Evolutionary conservation across 2,113 vertebrate genomes (phyloP).

Genomic region (Typhlomys cinereus): DNA sequence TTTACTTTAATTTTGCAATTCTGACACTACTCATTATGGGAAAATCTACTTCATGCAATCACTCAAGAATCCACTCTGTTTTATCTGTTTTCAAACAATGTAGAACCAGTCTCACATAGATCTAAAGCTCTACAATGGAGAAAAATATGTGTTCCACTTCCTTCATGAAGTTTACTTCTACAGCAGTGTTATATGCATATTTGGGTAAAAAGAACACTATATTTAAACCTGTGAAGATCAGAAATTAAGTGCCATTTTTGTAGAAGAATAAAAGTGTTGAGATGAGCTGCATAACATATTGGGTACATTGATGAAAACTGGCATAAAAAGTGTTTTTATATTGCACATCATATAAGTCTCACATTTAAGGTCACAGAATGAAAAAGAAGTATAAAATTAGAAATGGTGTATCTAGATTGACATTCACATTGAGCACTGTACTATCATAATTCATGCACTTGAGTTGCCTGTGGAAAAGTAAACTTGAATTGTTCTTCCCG

Average conservation of each 20-base stretch:
- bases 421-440: neutral
- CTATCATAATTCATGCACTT: too few species aligned
- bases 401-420: neutral
- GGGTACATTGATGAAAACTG: neutral
- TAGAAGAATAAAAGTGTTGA: neutral
- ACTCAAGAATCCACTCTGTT: neutral
- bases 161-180: neutral
- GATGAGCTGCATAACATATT: neutral
- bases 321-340: neutral
- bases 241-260: neutral
- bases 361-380: neutral
- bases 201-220: neutral
- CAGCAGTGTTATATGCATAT: neutral
- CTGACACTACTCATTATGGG: neutral
- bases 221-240: neutral
- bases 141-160: neutral
- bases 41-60: neutral
- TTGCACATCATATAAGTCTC: neutral
- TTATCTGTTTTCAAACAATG: neutral
- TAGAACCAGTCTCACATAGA: neutral
- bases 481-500: neutral
- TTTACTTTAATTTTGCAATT: neutral
- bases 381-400: neutral
- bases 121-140: neutral
- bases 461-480: neutral